These are phyloP conservation scores for Myoxocephalus aenaeus DNA, from an alignment of 2,797 vertebrate genomes.

Conservation along the genomic window DNA sequence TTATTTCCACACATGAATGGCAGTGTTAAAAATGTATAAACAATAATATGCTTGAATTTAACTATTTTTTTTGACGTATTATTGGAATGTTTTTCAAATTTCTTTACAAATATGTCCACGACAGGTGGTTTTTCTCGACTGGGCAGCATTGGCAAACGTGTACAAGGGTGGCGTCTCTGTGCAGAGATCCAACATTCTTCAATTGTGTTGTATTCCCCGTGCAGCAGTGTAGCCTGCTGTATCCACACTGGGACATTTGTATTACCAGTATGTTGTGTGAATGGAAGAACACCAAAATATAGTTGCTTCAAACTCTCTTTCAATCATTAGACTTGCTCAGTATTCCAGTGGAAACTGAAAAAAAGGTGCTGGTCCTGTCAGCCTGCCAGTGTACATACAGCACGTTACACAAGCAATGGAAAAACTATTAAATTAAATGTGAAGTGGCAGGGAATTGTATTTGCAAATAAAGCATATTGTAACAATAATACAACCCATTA, in stretches of 20 bases:
- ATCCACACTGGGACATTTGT: constrained; percentile 33
- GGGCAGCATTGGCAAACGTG: constrained; percentile 7
- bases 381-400: constrained; percentile 26
- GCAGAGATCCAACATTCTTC: background rate
- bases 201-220: constrained; percentile 3
- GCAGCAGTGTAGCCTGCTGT: constrained; percentile 18
- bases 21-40: constrained; percentile 46
- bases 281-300: constrained; percentile 21
- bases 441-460: constrained; percentile 32
- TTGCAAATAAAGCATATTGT: constrained; percentile 8
- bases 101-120: constrained; percentile 36
- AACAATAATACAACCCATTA: constrained; percentile 22
- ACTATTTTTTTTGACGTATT: constrained; percentile 44
- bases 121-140: constrained; percentile 28
- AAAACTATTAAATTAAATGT: constrained; percentile 10
- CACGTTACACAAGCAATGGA: background rate
- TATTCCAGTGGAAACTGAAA: constrained; percentile 22
- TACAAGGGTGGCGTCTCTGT: background rate
- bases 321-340: constrained; percentile 26
- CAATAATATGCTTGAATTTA: constrained; percentile 31
- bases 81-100: constrained; percentile 69
- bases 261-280: constrained; percentile 15
- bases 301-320: constrained; percentile 16
- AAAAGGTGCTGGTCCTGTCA: background rate
- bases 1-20: constrained; percentile 60